phyloP scores from a whole-genome alignment of 2,888 invertebrate species.

The Calephelis perditalis region DNA sequence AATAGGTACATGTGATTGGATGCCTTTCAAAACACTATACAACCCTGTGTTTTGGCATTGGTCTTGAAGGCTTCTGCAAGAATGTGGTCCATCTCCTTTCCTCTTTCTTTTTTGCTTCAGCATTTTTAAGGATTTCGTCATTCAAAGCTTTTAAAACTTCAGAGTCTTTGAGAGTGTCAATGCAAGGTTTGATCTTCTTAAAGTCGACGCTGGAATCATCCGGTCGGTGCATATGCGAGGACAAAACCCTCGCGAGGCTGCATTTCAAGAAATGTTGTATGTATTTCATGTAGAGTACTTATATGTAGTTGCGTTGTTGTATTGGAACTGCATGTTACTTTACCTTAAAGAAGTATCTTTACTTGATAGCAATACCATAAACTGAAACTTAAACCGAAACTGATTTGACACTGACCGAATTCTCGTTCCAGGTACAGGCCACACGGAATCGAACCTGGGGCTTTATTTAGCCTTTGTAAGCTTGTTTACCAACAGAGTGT shows the following conservation, averaged over 20 bases:
- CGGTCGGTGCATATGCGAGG: slow-evolving; percentile 59
- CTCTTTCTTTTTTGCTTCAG: slow-evolving; percentile 64
- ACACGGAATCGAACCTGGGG: too few relatives aligned
- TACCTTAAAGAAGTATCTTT: too few relatives aligned
- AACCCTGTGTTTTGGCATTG: slow-evolving; percentile 72
- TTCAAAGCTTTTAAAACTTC: slow-evolving; percentile 82
- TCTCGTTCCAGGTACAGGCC: too few relatives aligned
- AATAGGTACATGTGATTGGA: too few relatives aligned
- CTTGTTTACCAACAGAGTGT: too few relatives aligned
- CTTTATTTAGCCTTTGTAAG: too few relatives aligned
- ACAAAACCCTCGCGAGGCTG: slow-evolving; percentile 56
- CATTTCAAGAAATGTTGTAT: slow-evolving; percentile 19
- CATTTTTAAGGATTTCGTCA: slow-evolving; percentile 73
- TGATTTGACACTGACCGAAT: too few relatives aligned
- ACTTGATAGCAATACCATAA: too few relatives aligned
- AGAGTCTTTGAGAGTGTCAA: slow-evolving; percentile 81
- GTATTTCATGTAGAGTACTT: slow-evolving; percentile 13
- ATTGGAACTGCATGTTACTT: too few relatives aligned
- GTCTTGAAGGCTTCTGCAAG: slow-evolving; percentile 84
- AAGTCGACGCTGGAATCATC: slow-evolving; percentile 81
- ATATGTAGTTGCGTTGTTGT: too few relatives aligned
- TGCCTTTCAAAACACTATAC: slow-evolving; percentile 41
- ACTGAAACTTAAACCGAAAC: too few relatives aligned
- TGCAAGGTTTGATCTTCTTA: slow-evolving; percentile 81
- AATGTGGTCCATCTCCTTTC: slow-evolving; percentile 83